Evolutionary conservation across 2,797 vertebrate species (phyloP).

Genomic region (Octomys mimax): DNA sequence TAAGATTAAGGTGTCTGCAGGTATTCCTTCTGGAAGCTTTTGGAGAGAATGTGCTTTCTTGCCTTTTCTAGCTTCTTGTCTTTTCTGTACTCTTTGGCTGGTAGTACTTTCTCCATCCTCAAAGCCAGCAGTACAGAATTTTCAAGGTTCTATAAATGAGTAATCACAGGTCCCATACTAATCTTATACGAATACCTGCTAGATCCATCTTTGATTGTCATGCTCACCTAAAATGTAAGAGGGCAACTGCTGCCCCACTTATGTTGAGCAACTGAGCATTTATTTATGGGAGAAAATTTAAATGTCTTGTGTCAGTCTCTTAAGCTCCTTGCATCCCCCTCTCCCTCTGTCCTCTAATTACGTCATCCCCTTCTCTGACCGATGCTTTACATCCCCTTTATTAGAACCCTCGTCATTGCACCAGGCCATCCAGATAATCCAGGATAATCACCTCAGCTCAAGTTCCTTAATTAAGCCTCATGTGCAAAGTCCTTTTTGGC

Average conservation of each 20-base stretch:
- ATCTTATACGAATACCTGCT: constrained; percentile 52
- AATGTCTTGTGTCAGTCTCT: constrained; percentile 53
- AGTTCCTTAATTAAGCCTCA: constrained; percentile 37
- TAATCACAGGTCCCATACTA: constrained; percentile 17
- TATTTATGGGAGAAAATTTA: constrained; percentile 67
- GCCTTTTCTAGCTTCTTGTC: not conserved
- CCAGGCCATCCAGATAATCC: not conserved
- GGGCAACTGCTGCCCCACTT: constrained; percentile 20
- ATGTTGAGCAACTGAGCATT: constrained; percentile 58
- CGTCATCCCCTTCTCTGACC: not conserved
- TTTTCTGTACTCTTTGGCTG: not conserved
- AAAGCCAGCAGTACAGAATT: not conserved
- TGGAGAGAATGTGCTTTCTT: not conserved
- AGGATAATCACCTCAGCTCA: not conserved
- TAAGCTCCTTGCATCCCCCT: constrained; percentile 38
- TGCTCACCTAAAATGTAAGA: constrained; percentile 17
- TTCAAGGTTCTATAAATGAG: constrained; percentile 36
- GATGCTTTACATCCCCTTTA: not conserved
- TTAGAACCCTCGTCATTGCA: not conserved
- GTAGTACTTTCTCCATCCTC: not conserved
- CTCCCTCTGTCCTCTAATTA: not conserved
- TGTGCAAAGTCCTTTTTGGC: not conserved
- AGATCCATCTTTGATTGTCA: constrained; percentile 49
- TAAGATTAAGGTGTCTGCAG: not conserved
- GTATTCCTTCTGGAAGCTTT: not conserved